Evolutionary conservation across 1,140 invertebrate genomes (phyloP).

Genomic region (Cydia fagiglandana): DNA sequence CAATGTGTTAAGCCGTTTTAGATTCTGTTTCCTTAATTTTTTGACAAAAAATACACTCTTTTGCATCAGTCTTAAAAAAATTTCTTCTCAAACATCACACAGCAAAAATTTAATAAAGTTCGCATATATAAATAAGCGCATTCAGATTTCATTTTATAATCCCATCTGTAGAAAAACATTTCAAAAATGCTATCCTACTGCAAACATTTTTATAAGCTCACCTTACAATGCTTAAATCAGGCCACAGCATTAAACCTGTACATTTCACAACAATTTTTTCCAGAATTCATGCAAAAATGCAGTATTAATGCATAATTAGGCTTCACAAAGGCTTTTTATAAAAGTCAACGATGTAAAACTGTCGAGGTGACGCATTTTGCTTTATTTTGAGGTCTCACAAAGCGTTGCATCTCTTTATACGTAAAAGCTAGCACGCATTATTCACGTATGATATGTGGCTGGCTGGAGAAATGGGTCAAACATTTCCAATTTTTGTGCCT

Average conservation of each 20-base stretch:
- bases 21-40: too few species aligned
- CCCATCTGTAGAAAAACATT: not conserved
- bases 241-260: not conserved
- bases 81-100: too few species aligned
- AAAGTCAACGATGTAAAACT: constrained; percentile 29
- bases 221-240: not conserved
- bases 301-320: constrained; percentile 29
- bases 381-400: constrained; percentile 2
- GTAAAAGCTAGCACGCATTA: constrained; percentile 28
- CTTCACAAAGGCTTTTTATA: constrained; percentile 26
- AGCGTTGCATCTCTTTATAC: constrained; percentile 30
- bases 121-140: not conserved
- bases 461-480: constrained; percentile 38
- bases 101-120: too few species aligned
- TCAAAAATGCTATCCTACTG: too few species aligned
- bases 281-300: not conserved
- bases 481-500: constrained; percentile 35
- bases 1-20: too few species aligned
- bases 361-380: constrained; percentile 29
- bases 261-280: not conserved
- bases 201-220: not conserved
- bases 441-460: constrained; percentile 38
- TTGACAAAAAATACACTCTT: too few species aligned
- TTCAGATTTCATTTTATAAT: not conserved
- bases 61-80: too few species aligned